Evolutionary conservation across 2,888 invertebrate genomes (phyloP).

Genomic region (Epirrita christyi): DNA sequence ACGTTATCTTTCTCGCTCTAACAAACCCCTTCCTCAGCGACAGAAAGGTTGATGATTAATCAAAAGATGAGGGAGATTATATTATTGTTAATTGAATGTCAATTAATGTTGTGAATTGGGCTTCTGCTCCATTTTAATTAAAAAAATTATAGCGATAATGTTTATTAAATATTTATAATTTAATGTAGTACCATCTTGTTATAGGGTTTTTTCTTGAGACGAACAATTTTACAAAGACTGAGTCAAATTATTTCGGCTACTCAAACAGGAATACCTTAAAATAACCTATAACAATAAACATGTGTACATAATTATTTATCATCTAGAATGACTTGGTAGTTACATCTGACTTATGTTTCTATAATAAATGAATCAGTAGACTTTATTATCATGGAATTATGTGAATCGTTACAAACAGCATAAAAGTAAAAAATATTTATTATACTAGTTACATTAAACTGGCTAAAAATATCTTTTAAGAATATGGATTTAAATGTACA

Average conservation of each 20-base stretch:
- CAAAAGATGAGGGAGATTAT: no score
- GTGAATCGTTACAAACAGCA: slow-evolving; percentile 42
- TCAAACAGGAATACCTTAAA: not conserved
- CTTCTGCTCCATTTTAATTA: no score
- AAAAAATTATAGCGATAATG: not conserved
- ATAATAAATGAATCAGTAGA: not conserved
- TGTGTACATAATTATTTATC: not conserved
- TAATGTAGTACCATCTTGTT: slow-evolving; percentile 3
- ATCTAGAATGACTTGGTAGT: no score
- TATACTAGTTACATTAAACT: not conserved
- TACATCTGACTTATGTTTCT: not conserved
- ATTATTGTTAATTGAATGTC: no score
- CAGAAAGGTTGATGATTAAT: no score
- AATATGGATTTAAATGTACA: slow-evolving; percentile 23
- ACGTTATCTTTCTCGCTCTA: no score
- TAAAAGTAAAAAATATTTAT: no score
- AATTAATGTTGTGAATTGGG: no score
- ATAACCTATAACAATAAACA: slow-evolving; percentile 3
- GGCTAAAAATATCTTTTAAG: no score
- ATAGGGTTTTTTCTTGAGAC: slow-evolving; percentile 4
- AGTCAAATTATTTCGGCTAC: slow-evolving; percentile 28
- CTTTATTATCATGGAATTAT: not conserved
- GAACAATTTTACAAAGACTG: slow-evolving; percentile 37
- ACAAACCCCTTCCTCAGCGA: no score
- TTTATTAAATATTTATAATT: slow-evolving; percentile 14